Evolutionary conservation across 2,888 invertebrate species (phyloP).

Genomic region (Allacma fusca): DNA sequence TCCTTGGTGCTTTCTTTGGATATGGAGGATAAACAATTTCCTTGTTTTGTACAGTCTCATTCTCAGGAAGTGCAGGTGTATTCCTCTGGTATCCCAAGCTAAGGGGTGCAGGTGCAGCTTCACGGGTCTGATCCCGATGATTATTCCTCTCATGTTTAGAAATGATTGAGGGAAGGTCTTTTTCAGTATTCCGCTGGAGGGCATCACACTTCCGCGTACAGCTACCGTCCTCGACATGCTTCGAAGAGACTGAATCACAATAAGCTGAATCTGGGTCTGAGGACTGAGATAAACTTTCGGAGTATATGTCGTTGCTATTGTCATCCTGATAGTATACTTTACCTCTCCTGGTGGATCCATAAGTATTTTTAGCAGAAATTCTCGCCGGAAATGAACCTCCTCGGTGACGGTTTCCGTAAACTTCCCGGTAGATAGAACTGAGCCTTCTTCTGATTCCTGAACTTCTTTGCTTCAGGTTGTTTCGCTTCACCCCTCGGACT

Average conservation of each 20-base stretch:
- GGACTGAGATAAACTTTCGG: constrained; percentile 45
- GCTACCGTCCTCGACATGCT: neutral
- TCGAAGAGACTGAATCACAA: constrained; percentile 48
- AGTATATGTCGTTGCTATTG: neutral
- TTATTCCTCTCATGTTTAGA: too few species aligned
- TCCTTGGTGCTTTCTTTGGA: too few species aligned
- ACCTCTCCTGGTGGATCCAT: constrained; percentile 19
- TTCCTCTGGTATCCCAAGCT: too few species aligned
- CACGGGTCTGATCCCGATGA: too few species aligned
- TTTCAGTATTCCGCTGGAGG: too few species aligned
- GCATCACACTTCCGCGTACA: neutral
- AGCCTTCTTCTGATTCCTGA: constrained; percentile 49
- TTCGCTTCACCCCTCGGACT: constrained; percentile 58
- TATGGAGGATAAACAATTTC: too few species aligned
- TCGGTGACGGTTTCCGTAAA: constrained; percentile 38
- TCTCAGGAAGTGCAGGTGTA: too few species aligned
- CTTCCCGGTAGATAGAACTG: constrained; percentile 57
- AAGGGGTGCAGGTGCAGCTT: too few species aligned
- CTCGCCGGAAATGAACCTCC: constrained; percentile 38
- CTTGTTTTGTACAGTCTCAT: too few species aligned
- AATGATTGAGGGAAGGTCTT: too few species aligned
- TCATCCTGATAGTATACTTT: neutral
- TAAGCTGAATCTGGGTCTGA: constrained; percentile 59
- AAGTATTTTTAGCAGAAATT: constrained; percentile 21
- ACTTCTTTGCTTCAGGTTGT: neutral